A percentile compares a stretch with the other conserved stretches of the same genome.
Conservation (phyloP, 2,797 vertebrate genomes). For the Pantherophis alleghaniensis region DNA sequence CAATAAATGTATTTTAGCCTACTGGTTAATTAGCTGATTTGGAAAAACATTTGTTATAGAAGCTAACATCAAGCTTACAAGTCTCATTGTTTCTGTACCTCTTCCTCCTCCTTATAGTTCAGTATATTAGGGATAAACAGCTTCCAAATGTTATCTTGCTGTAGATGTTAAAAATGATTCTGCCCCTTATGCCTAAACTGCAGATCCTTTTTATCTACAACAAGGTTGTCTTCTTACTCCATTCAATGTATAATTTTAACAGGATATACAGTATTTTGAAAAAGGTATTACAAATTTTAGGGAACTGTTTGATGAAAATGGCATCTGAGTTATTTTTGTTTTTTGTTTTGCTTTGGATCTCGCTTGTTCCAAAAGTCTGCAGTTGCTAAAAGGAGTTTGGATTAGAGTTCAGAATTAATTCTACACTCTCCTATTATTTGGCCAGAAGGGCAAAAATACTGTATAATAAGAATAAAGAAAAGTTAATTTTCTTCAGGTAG, state of each 20-base stretch:
- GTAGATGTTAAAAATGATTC: neutral
- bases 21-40: neutral
- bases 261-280: neutral
- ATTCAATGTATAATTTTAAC: neutral
- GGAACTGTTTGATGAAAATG: neutral
- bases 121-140: neutral
- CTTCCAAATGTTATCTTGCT: neutral
- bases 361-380: neutral
- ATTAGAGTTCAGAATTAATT: neutral
- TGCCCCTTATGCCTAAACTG: neutral
- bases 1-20: neutral
- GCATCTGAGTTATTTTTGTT: too few species aligned
- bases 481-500: neutral
- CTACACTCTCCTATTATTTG: neutral
- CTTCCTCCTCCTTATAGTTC: neutral
- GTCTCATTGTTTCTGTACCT: neutral
- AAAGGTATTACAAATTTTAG: neutral
- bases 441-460: neutral
- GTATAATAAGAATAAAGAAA: neutral
- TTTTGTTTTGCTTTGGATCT: neutral
- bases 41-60: neutral
- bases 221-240: neutral
- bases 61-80: neutral
- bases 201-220: neutral
- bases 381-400: neutral